Evolutionary conservation across 2,888 invertebrate species (phyloP).

Genomic region (Lycaena phlaeas): DNA sequence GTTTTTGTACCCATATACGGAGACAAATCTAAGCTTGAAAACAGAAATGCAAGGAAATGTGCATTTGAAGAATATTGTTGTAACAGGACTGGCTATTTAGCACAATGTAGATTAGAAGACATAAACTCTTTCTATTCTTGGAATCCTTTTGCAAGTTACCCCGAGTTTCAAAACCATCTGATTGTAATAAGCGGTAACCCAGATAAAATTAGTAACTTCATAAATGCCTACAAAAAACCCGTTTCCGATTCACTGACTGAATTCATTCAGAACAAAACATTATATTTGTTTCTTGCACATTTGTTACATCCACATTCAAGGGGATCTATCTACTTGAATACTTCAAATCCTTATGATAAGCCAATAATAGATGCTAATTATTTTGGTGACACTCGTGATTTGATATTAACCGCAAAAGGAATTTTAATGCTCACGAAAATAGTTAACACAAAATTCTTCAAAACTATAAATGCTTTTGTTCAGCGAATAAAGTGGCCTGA

Average conservation of each 20-base stretch:
- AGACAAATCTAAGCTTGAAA: slow-evolving; percentile 14
- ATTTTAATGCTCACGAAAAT: slow-evolving; percentile 35
- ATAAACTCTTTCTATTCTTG: slow-evolving; percentile 36
- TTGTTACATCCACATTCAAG: slow-evolving; percentile 63
- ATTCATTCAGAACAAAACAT: slow-evolving; percentile 29
- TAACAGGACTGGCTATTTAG: slow-evolving; percentile 63
- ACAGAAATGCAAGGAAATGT: slow-evolving; percentile 29
- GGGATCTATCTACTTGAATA: slow-evolving; percentile 69
- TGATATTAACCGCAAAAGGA: slow-evolving; percentile 35
- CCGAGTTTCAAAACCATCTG: slow-evolving; percentile 38
- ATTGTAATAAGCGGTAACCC: slow-evolving; percentile 13
- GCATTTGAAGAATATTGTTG: slow-evolving; percentile 58
- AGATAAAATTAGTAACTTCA: background rate
- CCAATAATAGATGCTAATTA: slow-evolving; percentile 78
- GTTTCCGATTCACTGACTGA: slow-evolving; percentile 16
- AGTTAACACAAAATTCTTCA: slow-evolving; percentile 32
- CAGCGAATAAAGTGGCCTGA: slow-evolving; percentile 31
- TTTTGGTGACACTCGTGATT: slow-evolving; percentile 68
- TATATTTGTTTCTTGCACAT: slow-evolving; percentile 40
- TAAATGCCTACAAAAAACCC: background rate
- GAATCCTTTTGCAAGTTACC: slow-evolving; percentile 30
- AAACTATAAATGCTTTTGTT: slow-evolving; percentile 30
- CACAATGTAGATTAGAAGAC: slow-evolving; percentile 67
- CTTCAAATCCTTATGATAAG: slow-evolving; percentile 68
- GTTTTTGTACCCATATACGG: slow-evolving; percentile 16